Percentiles rank a stretch among this genome's conserved stretches.
phyloP scores from a whole-genome alignment of 2,113 vertebrate genomes.

The Rhinoderma darwinii region DNA sequence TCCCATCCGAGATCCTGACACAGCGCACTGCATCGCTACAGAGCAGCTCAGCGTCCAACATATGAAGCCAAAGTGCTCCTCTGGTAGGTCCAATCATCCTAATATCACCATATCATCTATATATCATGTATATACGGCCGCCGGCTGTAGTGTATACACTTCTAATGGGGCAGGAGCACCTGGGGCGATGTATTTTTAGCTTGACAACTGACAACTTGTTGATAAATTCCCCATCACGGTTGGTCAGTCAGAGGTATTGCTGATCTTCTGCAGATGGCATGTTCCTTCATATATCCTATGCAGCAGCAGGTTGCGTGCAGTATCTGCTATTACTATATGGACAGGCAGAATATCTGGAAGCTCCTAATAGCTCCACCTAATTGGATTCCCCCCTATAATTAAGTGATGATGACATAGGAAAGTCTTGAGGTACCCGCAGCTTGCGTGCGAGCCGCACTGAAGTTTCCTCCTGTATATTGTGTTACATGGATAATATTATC shows the following conservation, averaged over 20 bases:
- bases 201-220: not conserved
- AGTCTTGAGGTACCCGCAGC: not conserved
- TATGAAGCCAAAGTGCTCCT: not conserved
- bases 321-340: not conserved
- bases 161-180: not conserved
- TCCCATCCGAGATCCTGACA: conserved; percentile 49
- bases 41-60: conserved; percentile 58
- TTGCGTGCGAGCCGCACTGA: not conserved
- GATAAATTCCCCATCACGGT: not conserved
- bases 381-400: not conserved
- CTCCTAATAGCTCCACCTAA: conserved; percentile 1
- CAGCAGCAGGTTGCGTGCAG: not conserved
- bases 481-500: not conserved
- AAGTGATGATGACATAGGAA: not conserved
- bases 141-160: not conserved
- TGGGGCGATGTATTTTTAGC: not conserved
- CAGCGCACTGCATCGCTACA: conserved; percentile 42
- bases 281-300: not conserved
- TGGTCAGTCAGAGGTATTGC: not conserved
- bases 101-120: not conserved
- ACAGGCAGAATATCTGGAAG: not conserved
- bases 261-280: not conserved
- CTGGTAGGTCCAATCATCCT: conserved; percentile 27
- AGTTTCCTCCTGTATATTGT: not conserved
- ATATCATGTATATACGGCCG: not conserved